Conservation (phyloP, 2,113 vertebrate species). For the Panurus biarmicus region DNA sequence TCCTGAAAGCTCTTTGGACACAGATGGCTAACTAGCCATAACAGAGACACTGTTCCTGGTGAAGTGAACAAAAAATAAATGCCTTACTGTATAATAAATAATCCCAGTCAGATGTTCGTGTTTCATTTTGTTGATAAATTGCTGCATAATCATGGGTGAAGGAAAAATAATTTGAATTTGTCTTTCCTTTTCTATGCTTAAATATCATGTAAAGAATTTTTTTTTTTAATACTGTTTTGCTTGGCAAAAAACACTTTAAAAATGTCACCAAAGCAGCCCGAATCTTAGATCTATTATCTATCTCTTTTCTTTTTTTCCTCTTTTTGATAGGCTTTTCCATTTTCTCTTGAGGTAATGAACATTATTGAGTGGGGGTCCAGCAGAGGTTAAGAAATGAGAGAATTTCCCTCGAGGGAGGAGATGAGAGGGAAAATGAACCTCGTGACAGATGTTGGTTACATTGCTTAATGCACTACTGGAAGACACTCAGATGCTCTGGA, state of each 20-base stretch:
- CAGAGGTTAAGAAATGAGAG: conserved; percentile 35
- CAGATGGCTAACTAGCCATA: conserved; percentile 42
- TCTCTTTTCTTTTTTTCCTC: not conserved
- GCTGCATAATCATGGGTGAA: not conserved
- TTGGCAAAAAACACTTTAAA: conserved; percentile 1
- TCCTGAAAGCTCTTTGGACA: conserved; percentile 37
- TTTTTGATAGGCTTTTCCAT: not conserved
- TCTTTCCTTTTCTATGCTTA: conserved; percentile 8
- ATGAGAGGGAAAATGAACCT: conserved; percentile 36
- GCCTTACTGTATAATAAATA: conserved; percentile 40
- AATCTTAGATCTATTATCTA: not conserved
- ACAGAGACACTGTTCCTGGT: conserved; percentile 18
- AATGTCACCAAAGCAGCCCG: conserved; percentile 8
- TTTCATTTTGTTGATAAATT: conserved; percentile 45
- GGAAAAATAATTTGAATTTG: conserved; percentile 39
- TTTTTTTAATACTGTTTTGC: not conserved
- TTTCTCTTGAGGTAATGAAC: conserved; percentile 16
- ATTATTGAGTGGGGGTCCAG: conserved; percentile 16
- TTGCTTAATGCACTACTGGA: conserved; percentile 45
- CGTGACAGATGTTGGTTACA: conserved; percentile 28
- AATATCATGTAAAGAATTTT: not conserved
- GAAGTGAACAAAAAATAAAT: conserved; percentile 26
- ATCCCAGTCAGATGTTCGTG: conserved; percentile 21
- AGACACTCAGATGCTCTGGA: conserved; percentile 25
- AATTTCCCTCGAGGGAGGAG: conserved; percentile 33